Evolutionary conservation across 1,140 invertebrate species (phyloP).

Genomic region (Caenorhabditis elegans): WBcel235 BX284605.5:8135001-8135500

Average conservation of each 20-base stretch:
- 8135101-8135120: not conserved
- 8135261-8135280: not conserved
- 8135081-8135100: not conserved
- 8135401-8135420: too few relatives aligned
- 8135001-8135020: not conserved
- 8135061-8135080: not conserved
- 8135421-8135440: too few relatives aligned
- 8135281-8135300: not conserved
- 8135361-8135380: too few relatives aligned
- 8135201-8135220: not conserved
- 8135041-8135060: not conserved
- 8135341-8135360: too few relatives aligned
- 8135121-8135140: not conserved
- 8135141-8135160: too few relatives aligned
- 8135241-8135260: not conserved
- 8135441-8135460: too few relatives aligned
- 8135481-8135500: too few relatives aligned
- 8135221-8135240: not conserved
- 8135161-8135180: not conserved
- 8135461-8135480: too few relatives aligned
- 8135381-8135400: too few relatives aligned
- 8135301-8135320: not conserved
- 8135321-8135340: too few relatives aligned
- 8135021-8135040: not conserved
- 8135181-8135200: not conserved